Evolutionary conservation across 1,140 invertebrate species (phyloP).

Genomic region (Fopius arisanus): DNA sequence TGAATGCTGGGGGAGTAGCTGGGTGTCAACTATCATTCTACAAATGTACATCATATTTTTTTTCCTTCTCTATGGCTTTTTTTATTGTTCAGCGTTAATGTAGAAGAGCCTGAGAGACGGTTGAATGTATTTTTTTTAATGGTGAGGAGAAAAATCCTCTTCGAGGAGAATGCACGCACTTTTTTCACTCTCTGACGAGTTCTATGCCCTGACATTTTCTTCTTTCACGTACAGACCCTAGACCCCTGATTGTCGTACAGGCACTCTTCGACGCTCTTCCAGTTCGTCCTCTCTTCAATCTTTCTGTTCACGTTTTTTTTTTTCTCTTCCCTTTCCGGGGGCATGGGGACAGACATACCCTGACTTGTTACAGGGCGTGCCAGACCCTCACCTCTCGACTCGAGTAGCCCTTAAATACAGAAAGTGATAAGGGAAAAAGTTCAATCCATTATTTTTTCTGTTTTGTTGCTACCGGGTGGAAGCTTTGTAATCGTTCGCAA

Average conservation of each 20-base stretch:
- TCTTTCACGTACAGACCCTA: neutral
- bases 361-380: constrained; percentile 20
- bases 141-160: neutral
- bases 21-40: neutral
- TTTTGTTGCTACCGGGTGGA: too few relatives aligned
- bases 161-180: neutral
- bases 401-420: neutral
- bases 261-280: neutral
- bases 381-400: constrained; percentile 10
- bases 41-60: neutral
- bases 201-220: too few relatives aligned
- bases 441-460: neutral
- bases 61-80: neutral
- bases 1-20: neutral
- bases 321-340: constrained; percentile 7
- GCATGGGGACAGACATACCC: constrained; percentile 13
- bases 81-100: neutral
- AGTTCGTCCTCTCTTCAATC: neutral
- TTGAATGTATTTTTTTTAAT: neutral
- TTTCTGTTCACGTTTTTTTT: constrained; percentile 33
- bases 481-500: too few relatives aligned
- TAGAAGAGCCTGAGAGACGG: neutral
- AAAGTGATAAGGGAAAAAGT: neutral
- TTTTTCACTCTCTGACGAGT: neutral
- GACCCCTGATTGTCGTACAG: neutral